phyloP scores from a whole-genome alignment of 2,888 invertebrate species.

The Archips crataeganus region DNA sequence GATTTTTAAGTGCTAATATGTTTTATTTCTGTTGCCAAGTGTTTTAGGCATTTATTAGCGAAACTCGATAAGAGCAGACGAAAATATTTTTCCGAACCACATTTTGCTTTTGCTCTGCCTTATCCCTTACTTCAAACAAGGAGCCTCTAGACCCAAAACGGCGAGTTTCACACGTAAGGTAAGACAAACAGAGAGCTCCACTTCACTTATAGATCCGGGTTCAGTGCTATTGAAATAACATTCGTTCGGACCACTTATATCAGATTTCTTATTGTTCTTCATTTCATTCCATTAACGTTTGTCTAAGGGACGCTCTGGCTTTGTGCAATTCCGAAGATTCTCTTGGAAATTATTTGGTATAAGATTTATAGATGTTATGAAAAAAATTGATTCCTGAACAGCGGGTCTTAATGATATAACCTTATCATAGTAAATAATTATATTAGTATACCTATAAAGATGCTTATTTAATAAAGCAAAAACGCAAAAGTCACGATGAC shows the following conservation, averaged over 20 bases:
- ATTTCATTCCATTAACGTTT: slow-evolving; percentile 77
- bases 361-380: not conserved
- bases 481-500: too few species aligned
- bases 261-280: slow-evolving; percentile 81
- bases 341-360: not conserved
- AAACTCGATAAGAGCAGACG: not conserved
- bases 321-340: slow-evolving; percentile 44
- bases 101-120: slow-evolving; percentile 2
- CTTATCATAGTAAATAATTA: too few species aligned
- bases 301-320: slow-evolving; percentile 59
- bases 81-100: not conserved
- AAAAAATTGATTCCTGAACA: too few species aligned
- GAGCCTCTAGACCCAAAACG: slow-evolving; percentile 11
- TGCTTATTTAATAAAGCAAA: too few species aligned
- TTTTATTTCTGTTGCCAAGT: too few species aligned
- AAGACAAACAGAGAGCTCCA: slow-evolving; percentile 63
- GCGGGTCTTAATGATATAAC: too few species aligned
- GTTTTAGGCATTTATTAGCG: too few species aligned
- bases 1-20: too few species aligned
- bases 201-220: slow-evolving; percentile 46
- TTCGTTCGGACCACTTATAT: slow-evolving; percentile 74
- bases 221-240: slow-evolving; percentile 73
- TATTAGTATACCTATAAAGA: too few species aligned
- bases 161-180: slow-evolving; percentile 64
- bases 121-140: slow-evolving; percentile 13